These are phyloP conservation scores for Diloba caeruleocephala DNA, from an alignment of 2,888 invertebrate species.

Conservation along the genomic window DNA sequence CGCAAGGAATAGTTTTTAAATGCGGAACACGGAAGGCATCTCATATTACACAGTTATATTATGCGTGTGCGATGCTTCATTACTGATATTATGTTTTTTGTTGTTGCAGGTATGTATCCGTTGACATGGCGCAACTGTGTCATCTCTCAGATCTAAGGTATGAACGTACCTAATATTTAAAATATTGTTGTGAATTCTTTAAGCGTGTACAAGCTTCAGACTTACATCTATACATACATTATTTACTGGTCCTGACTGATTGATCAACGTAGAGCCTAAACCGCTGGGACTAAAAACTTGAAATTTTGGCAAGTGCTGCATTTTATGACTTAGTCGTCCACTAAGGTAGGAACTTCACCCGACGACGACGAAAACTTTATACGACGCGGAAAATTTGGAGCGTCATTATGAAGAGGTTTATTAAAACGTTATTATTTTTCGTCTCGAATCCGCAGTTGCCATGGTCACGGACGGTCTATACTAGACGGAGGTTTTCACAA, in stretches of 20 bases:
- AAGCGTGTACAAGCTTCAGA: conserved; percentile 1
- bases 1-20: conserved; percentile 31
- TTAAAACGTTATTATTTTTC: conserved; percentile 33
- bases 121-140: conserved; percentile 43
- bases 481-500: conserved; percentile 27
- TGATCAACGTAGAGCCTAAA: too few relatives aligned
- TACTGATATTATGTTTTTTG: conserved; percentile 43
- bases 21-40: conserved; percentile 46
- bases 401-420: conserved; percentile 33
- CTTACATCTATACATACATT: too few relatives aligned
- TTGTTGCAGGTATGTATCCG: conserved; percentile 72
- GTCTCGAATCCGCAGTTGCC: conserved; percentile 30
- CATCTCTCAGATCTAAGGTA: conserved; percentile 42
- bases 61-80: conserved; percentile 34
- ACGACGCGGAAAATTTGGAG: conserved; percentile 22
- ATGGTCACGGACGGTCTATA: conserved; percentile 34
- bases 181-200: conserved; percentile 5
- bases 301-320: too few relatives aligned
- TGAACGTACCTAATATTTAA: conserved; percentile 19
- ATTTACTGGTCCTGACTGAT: too few relatives aligned
- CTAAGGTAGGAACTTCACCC: too few relatives aligned
- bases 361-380: conserved; percentile 15
- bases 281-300: too few relatives aligned
- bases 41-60: conserved; percentile 19
- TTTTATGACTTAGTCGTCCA: too few relatives aligned